Percentiles rank a stretch among this genome's conserved stretches.
Evolutionary conservation across 1,140 invertebrate species (phyloP).

Genomic region (Eciton burchellii): DNA sequence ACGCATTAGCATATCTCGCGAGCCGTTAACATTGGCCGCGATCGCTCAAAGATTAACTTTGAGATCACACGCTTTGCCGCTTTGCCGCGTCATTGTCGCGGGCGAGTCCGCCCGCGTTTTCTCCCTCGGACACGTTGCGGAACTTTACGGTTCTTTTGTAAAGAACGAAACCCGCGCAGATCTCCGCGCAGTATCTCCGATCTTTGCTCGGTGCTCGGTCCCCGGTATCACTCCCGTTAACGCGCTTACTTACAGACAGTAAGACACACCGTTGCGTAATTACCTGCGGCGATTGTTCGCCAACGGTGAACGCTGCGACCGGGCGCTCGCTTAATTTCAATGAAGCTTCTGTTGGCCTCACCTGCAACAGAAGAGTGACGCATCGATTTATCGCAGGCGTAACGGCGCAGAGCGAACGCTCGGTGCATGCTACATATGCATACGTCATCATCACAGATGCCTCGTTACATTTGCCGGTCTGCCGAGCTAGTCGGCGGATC

Average conservation of each 20-base stretch:
- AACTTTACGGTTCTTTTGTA: conserved; percentile 19
- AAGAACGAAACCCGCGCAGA: background rate
- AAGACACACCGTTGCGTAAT: background rate
- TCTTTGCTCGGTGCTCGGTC: background rate
- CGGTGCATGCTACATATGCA: conserved; percentile 57
- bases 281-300: conserved; percentile 33
- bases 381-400: conserved; percentile 64
- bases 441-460: conserved; percentile 59
- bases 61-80: conserved; percentile 49
- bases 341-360: conserved; percentile 67
- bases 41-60: conserved; percentile 24
- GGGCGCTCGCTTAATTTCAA: conserved; percentile 69
- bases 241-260: background rate
- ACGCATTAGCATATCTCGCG: conserved; percentile 71
- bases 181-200: background rate
- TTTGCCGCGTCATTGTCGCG: conserved; percentile 40
- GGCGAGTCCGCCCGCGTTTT: background rate
- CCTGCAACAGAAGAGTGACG: conserved; percentile 66
- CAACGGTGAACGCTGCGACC: conserved; percentile 31
- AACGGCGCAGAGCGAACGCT: conserved; percentile 55
- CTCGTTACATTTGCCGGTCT: conserved; percentile 78
- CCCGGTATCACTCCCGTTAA: background rate
- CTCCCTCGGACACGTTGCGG: background rate
- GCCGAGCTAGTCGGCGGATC: conserved; percentile 72
- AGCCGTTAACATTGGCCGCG: conserved; percentile 35